These are phyloP conservation scores for Laspeyria flexula DNA, from an alignment of 2,888 invertebrate species.

Conservation along the genomic window DNA sequence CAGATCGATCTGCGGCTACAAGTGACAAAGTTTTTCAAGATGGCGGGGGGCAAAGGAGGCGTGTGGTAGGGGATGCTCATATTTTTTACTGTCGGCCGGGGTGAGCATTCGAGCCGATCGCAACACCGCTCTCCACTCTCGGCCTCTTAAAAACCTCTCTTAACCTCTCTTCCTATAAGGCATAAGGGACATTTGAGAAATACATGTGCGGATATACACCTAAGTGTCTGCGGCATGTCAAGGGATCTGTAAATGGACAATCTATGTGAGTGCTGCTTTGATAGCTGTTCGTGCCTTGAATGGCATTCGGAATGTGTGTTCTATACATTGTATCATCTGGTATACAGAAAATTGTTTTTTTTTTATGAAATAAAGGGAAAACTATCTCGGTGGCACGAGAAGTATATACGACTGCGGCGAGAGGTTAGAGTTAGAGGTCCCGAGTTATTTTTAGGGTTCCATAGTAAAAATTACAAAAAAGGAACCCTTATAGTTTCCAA, in stretches of 20 bases:
- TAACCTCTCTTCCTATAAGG: slow-evolving; percentile 71
- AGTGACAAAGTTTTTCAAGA: slow-evolving; percentile 85
- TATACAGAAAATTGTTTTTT: too few relatives aligned
- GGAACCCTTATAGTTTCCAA: too few relatives aligned
- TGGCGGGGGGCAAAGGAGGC: slow-evolving; percentile 66
- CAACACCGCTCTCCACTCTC: slow-evolving; percentile 83
- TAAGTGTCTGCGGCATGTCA: slow-evolving; percentile 67
- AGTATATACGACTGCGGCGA: too few relatives aligned
- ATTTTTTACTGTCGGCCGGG: slow-evolving; percentile 85
- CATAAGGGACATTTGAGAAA: slow-evolving; percentile 69
- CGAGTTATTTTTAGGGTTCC: too few relatives aligned
- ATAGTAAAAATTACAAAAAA: too few relatives aligned
- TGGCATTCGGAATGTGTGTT: slow-evolving; percentile 21
- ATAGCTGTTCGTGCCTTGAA: slow-evolving; percentile 42
- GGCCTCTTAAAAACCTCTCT: slow-evolving; percentile 82
- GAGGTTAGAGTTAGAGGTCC: too few relatives aligned
- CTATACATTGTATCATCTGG: background rate
- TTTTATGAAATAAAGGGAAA: too few relatives aligned
- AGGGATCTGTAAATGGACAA: slow-evolving; percentile 61
- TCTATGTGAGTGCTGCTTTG: slow-evolving; percentile 50
- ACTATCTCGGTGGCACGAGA: too few relatives aligned
- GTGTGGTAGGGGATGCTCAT: slow-evolving; percentile 77
- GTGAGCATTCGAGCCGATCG: slow-evolving; percentile 85
- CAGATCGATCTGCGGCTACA: slow-evolving; percentile 83
- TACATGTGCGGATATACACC: slow-evolving; percentile 68